Evolutionary conservation across 64 coral and sea anemone genomes (phyloP), one percentile per base, ranked within the genome.

Genomic region (Hydrozoanthus tunicans): DNA sequence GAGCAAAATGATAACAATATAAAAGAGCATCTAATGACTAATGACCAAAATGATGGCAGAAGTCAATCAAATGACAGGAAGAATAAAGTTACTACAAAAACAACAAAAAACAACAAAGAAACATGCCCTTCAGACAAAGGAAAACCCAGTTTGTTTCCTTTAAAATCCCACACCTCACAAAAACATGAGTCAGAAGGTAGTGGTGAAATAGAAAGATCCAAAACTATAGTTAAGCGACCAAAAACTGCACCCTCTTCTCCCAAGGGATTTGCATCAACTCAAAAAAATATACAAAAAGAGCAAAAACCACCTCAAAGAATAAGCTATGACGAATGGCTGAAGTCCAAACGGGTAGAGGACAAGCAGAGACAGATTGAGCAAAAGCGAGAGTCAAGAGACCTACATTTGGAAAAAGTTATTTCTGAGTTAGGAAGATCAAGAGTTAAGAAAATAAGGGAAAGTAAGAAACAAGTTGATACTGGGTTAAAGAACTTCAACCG

Each of bases 391-490:
- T 72, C 91, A 51, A 88, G 91, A 54, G 95, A 96, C 74, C 67
- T 90, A 59, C 95, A 96, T 53, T 91, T 96, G 64, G 92, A 92
- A 13, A 93, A 79, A 58, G 90, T 96, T 52, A 94, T 96, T 78
- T 86, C 73, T 78, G 89, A 96, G 51, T 83, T 96, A 53, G 95
- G 95, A 57, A 96, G 94, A 73, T 83, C 92, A 96, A 91, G 95
- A 79, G 92, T 96, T 7, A 85, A 88, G 72, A 93, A 73, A 77
- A 90, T 94, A 1, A 83, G 86, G 86, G 91, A 79, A 26, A 62
- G 89, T 11, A 94, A 86, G 13, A 96, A 96, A 92, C 92, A 93
- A 27, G 71, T 96, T 10, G 85, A 96, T 94, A 94, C 95, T 63
- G 92, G 95, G 9, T 52, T 94, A 58, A 96, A 92, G 20, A 92